Evolutionary conservation across 2,888 invertebrate genomes (phyloP).

Genomic region (Terebella lapidaria): DNA sequence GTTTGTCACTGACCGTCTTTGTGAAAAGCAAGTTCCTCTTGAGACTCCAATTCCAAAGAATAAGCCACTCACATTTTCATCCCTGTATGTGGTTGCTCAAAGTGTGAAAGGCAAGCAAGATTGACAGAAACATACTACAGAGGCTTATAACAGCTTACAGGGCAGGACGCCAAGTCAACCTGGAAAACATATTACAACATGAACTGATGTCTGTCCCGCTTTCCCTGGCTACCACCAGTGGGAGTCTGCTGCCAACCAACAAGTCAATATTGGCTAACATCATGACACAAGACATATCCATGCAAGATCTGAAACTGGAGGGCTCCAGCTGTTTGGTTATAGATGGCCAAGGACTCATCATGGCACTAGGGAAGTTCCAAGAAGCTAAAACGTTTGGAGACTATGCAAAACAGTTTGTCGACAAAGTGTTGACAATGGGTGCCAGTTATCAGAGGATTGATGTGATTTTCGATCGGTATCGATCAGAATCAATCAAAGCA

Average conservation of each 20-base stretch:
- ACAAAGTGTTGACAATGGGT: not conserved
- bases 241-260: not conserved
- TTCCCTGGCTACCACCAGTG: not conserved
- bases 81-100: not conserved
- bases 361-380: not conserved
- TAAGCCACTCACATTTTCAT: conserved; percentile 1
- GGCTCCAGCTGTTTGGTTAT: not conserved
- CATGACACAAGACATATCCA: no score
- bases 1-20: no score
- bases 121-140: not conserved
- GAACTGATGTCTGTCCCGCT: not conserved
- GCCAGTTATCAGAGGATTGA: not conserved
- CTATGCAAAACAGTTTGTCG: not conserved
- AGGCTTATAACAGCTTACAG: no score
- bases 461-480: not conserved
- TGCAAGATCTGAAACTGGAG: no score
- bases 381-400: not conserved
- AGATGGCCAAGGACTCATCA: not conserved
- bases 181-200: not conserved
- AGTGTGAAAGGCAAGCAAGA: not conserved
- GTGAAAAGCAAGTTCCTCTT: no score
- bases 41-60: not conserved
- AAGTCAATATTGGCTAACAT: no score
- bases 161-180: not conserved
- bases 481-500: not conserved